A percentile compares a stretch with the other conserved stretches of the same genome.
phyloP scores from a whole-genome alignment of 2,797 vertebrate species.

The Forpus xanthops region DNA sequence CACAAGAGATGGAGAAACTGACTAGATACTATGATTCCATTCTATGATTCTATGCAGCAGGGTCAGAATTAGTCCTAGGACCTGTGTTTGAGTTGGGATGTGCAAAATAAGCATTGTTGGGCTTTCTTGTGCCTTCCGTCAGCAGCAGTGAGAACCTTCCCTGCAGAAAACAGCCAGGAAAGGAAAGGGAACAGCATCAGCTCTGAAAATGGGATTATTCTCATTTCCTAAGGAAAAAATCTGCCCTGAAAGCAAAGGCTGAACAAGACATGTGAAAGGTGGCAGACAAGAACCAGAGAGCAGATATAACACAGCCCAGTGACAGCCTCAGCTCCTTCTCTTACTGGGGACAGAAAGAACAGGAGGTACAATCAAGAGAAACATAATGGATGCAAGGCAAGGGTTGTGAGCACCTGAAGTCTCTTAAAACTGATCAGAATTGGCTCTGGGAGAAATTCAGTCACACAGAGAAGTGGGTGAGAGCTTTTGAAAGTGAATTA shows the following conservation, averaged over 20 bases:
- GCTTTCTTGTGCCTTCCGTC: not conserved
- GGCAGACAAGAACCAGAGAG: not conserved
- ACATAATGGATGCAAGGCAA: not conserved
- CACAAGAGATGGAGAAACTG: not conserved
- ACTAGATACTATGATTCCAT: not conserved
- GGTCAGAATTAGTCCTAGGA: not conserved
- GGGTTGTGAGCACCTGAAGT: not conserved
- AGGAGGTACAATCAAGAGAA: not conserved
- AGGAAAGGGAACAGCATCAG: not conserved
- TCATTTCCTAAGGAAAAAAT: not conserved
- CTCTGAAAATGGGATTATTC: not conserved
- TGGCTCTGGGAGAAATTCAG: not conserved
- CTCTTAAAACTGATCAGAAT: not conserved
- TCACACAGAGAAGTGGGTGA: not conserved
- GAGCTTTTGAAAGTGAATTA: not conserved
- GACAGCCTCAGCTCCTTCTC: not conserved
- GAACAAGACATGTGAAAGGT: not conserved
- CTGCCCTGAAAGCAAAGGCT: not conserved
- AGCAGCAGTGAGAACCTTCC: not conserved
- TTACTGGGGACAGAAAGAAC: not conserved
- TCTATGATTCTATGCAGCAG: not conserved
- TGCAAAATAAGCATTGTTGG: not conserved
- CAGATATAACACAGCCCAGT: not conserved
- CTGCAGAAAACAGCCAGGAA: not conserved
- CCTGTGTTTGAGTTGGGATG: not conserved